Percentiles rank a stretch among this genome's conserved stretches.
phyloP scores from a whole-genome alignment of 1,140 invertebrate genomes.

The Aphelinus certus region DNA sequence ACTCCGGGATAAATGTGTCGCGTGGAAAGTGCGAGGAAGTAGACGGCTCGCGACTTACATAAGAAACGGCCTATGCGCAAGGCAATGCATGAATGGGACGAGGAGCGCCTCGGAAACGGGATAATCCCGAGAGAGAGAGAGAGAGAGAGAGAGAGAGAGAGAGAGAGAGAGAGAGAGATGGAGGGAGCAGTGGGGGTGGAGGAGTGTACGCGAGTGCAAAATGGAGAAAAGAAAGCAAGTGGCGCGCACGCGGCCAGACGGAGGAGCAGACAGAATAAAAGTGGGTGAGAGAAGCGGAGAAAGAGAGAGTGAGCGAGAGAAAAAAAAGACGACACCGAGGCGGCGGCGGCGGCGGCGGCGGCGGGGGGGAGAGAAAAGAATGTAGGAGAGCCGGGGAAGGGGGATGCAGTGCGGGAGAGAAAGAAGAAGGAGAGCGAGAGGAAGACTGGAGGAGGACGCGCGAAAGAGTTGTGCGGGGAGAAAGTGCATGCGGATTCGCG shows the following conservation, averaged over 20 bases:
- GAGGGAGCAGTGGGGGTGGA: conserved; percentile 14
- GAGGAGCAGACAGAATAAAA: background rate
- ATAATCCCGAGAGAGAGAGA: background rate
- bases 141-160: background rate
- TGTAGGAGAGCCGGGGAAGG: no score
- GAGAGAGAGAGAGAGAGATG: conserved; percentile 20
- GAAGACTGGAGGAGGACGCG: conserved; percentile 1
- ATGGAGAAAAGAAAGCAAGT: background rate
- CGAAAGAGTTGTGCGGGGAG: background rate
- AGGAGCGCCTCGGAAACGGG: no score
- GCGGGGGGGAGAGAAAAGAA: no score
- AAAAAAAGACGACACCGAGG: background rate
- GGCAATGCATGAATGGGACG: no score
- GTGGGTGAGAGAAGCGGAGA: background rate
- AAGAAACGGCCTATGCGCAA: no score
- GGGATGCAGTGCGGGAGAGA: background rate
- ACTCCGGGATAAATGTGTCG: no score
- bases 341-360: no score
- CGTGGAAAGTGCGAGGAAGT: no score
- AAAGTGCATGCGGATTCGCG: conserved; percentile 14
- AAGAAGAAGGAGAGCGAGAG: conserved; percentile 11
- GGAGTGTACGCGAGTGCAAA: conserved; percentile 25
- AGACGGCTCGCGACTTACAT: no score
- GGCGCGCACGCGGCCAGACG: background rate
- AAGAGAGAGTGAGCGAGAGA: background rate